phyloP scores from a whole-genome alignment of 2,888 invertebrate genomes.

The Anthophora plumipes region DNA sequence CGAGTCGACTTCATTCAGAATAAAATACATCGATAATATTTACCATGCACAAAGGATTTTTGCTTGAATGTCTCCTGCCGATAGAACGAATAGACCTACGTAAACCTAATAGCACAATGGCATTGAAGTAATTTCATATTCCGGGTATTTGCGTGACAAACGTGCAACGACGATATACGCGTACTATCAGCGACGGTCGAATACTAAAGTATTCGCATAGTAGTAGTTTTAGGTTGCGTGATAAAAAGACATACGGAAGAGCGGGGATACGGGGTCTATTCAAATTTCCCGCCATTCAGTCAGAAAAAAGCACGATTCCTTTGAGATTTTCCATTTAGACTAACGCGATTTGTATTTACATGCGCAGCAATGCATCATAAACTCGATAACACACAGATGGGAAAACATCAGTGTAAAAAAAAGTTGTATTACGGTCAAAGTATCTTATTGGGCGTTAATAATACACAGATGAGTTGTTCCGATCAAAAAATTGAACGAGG shows the following conservation, averaged over 20 bases:
- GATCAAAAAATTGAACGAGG: background rate
- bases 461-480: background rate
- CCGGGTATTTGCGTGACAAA: constrained; percentile 67
- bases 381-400: background rate
- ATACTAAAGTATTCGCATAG: constrained; percentile 39
- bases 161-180: constrained; percentile 42
- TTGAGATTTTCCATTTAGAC: constrained; percentile 10
- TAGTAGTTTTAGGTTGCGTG: constrained; percentile 24
- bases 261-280: constrained; percentile 26
- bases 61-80: constrained; percentile 22
- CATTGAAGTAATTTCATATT: constrained; percentile 44
- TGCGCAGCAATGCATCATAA: background rate
- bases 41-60: constrained; percentile 10
- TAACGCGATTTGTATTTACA: constrained; percentile 8
- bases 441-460: background rate
- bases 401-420: background rate
- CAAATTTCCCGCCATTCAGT: constrained; percentile 43
- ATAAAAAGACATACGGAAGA: constrained; percentile 37
- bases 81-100: constrained; percentile 37
- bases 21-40: constrained; percentile 25
- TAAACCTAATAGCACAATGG: constrained; percentile 62
- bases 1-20: constrained; percentile 33
- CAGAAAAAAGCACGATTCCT: background rate
- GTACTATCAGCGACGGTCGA: constrained; percentile 6
- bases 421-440: background rate